Conservation (phyloP, 2,797 vertebrate genomes). For the Spheniscus humboldti region DNA sequence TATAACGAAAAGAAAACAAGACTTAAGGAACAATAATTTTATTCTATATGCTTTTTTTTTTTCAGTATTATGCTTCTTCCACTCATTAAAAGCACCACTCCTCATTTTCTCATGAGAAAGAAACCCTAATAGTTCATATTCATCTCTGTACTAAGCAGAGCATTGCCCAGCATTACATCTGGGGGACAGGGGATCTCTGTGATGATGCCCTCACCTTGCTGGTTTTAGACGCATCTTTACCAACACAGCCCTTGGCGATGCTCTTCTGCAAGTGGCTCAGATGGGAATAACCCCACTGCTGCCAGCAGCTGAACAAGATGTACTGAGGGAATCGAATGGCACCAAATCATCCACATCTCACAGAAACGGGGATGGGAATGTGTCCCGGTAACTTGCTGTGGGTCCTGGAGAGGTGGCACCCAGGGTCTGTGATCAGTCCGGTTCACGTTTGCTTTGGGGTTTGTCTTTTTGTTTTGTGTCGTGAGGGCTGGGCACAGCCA, state of each 20-base stretch:
- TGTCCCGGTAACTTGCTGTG: too few relatives aligned
- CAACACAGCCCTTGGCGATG: fast-evolving
- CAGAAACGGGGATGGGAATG: too few relatives aligned
- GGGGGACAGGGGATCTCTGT: too few relatives aligned
- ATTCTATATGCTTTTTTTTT: background rate
- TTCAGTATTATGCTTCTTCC: background rate
- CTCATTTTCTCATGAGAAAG: background rate
- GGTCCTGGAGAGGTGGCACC: background rate
- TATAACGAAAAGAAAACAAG: background rate
- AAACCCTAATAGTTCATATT: background rate
- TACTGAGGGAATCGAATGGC: background rate
- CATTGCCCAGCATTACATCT: fast-evolving
- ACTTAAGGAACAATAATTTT: background rate
- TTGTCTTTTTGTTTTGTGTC: background rate
- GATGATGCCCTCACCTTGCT: fast-evolving
- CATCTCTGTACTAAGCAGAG: background rate
- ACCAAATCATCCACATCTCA: fast-evolving
- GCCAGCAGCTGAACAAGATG: too few relatives aligned
- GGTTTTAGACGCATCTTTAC: fast-evolving
- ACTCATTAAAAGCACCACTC: background rate
- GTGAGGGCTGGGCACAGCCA: background rate
- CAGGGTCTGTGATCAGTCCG: fast-evolving
- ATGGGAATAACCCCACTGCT: background rate
- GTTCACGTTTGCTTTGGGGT: background rate
- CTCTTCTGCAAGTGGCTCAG: fast-evolving